These are phyloP conservation scores for Pterobdella sp. DNA, from an alignment of 2,888 invertebrate genomes.

Conservation along the genomic window DNA sequence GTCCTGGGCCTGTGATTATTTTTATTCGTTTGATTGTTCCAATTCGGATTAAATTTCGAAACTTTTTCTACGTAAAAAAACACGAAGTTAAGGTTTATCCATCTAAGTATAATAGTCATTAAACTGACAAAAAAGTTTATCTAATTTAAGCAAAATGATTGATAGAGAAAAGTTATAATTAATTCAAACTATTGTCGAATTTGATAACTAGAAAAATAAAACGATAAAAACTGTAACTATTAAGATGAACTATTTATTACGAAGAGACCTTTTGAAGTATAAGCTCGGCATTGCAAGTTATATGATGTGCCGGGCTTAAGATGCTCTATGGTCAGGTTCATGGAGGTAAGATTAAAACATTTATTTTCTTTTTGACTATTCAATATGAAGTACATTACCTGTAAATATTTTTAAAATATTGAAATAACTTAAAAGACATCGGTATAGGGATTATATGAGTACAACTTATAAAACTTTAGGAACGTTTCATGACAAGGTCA, in stretches of 20 bases:
- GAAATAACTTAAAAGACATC: no score
- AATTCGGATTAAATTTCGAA: background rate
- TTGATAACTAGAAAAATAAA: no score
- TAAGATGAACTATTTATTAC: no score
- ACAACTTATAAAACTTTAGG: background rate
- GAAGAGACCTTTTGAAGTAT: constrained; percentile 64
- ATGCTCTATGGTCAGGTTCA: constrained; percentile 43
- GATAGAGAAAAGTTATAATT: no score
- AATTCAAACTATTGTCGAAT: no score
- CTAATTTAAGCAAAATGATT: background rate
- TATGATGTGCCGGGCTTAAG: constrained; percentile 90
- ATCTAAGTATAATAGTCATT: no score
- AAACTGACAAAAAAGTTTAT: no score
- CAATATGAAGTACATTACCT: constrained; percentile 61
- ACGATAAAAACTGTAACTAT: no score
- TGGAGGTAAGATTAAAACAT: constrained; percentile 46
- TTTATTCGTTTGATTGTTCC: background rate
- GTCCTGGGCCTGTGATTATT: constrained; percentile 67
- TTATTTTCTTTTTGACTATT: constrained; percentile 56
- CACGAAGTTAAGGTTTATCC: no score
- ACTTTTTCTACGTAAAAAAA: background rate
- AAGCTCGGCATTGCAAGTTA: constrained; percentile 80
- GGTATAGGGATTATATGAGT: background rate
- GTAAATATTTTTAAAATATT: background rate
- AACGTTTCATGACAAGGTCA: background rate